These are phyloP conservation scores for Australoheros scitulus DNA, from an alignment of 2,113 vertebrate genomes.

Conservation along the genomic window DNA sequence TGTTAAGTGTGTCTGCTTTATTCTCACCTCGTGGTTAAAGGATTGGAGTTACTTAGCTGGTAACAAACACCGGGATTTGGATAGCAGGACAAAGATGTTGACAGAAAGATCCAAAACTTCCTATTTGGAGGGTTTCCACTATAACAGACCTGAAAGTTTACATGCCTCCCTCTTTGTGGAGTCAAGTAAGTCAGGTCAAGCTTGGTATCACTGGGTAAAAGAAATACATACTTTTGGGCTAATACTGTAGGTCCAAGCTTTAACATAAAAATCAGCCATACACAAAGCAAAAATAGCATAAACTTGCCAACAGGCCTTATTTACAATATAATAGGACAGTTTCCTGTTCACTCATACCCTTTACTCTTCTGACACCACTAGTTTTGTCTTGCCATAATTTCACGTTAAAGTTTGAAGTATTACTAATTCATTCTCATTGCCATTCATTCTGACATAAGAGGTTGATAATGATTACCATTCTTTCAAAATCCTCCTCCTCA, in stretches of 20 bases:
- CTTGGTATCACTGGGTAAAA: neutral
- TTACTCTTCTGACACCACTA: neutral
- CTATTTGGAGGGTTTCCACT: neutral
- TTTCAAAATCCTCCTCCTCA: neutral
- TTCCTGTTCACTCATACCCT: neutral
- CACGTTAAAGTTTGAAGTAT: neutral
- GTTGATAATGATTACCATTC: neutral
- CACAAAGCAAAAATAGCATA: neutral
- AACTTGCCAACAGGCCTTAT: neutral
- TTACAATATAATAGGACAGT: neutral
- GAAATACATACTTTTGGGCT: neutral
- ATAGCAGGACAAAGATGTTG: neutral
- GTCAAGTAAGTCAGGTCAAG: neutral
- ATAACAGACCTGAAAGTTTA: neutral
- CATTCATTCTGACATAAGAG: neutral
- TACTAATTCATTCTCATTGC: neutral
- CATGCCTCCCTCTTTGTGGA: neutral
- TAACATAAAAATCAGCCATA: neutral
- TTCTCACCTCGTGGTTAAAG: constrained; percentile 16
- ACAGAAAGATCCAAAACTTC: neutral
- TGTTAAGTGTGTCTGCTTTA: neutral
- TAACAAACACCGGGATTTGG: neutral
- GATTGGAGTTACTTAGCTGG: neutral
- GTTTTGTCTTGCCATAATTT: neutral
- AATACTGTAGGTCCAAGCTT: neutral